phyloP scores from a whole-genome alignment of 2,797 vertebrate species.

The Eleutherodactylus coqui region DNA sequence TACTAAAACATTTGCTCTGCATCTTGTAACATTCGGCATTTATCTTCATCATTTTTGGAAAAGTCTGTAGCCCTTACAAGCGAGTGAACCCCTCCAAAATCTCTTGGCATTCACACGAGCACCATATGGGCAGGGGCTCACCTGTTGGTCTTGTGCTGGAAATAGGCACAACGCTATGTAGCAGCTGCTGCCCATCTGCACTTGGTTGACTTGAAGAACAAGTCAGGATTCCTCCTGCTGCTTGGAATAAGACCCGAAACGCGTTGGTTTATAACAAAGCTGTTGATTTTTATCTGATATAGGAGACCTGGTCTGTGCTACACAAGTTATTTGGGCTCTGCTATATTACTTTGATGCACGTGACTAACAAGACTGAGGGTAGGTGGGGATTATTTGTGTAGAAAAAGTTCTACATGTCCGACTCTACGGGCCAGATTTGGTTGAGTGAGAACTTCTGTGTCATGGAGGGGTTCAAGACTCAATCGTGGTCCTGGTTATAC shows the following conservation, averaged over 20 bases:
- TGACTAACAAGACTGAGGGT: background rate
- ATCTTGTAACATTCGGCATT: no score
- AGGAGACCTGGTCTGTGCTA: background rate
- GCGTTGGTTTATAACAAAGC: background rate
- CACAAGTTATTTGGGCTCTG: background rate
- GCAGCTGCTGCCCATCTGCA: background rate
- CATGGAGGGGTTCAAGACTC: background rate
- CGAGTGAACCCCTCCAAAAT: background rate
- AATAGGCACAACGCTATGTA: background rate
- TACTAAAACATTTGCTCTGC: background rate
- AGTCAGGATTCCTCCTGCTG: background rate
- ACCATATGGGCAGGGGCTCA: background rate
- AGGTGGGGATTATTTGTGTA: background rate
- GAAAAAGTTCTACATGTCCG: background rate
- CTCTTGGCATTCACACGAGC: background rate
- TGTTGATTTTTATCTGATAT: background rate
- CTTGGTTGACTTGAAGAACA: background rate
- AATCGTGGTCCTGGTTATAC: background rate
- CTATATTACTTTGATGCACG: no score
- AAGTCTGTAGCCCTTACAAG: background rate
- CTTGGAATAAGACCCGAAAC: background rate
- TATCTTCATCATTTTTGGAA: background rate
- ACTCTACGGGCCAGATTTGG: background rate
- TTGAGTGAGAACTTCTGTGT: background rate
- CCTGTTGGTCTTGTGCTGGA: background rate